Conservation (phyloP, 2,113 vertebrate genomes). For the Halcyon malimbica region DNA sequence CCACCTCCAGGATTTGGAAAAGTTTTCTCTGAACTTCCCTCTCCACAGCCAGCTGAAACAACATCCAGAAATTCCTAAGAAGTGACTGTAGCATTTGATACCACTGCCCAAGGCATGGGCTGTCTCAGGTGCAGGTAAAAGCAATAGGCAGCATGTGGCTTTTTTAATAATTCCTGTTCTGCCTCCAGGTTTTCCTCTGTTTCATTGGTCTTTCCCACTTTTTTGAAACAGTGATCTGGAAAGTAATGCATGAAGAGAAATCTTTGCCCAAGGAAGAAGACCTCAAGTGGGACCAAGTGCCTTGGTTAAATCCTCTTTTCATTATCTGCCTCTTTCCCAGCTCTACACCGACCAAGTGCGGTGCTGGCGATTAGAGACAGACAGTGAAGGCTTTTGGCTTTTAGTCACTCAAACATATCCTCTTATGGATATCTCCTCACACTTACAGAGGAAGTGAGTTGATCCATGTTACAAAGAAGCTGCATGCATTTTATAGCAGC, state of each 20-base stretch:
- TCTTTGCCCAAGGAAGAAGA: background rate
- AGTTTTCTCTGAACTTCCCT: background rate
- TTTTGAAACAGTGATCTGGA: background rate
- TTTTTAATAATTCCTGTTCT: background rate
- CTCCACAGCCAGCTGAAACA: background rate
- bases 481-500: background rate
- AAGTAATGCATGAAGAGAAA: background rate
- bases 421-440: background rate
- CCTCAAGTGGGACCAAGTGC: fast-evolving
- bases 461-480: background rate
- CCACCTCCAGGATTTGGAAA: background rate
- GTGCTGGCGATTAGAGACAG: background rate
- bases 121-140: background rate
- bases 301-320: background rate
- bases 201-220: background rate
- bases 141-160: background rate
- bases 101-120: background rate
- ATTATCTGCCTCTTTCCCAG: background rate
- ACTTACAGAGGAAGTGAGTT: background rate
- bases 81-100: background rate
- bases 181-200: background rate
- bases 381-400: background rate
- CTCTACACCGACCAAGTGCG: background rate
- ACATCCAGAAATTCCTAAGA: background rate
- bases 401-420: background rate